A percentile compares a stretch with the other conserved stretches of the same genome.
Evolutionary conservation across 2,797 vertebrate species (phyloP).

Genomic region (Bufotes viridis): DNA sequence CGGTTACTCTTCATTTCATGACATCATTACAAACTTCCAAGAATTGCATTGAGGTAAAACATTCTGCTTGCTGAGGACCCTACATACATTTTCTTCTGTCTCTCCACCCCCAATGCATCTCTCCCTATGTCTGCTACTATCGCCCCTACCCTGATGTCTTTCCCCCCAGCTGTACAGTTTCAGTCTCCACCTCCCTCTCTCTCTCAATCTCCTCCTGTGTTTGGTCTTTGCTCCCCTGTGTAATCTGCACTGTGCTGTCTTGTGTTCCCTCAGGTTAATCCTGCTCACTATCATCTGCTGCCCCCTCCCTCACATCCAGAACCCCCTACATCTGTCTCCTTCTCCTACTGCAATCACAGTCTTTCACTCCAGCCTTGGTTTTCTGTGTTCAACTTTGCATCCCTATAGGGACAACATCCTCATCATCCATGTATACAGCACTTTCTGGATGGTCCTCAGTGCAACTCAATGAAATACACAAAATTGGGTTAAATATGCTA

Average conservation of each 20-base stretch:
- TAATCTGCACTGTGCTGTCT: slow-evolving; percentile 55
- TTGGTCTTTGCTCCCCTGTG: background rate
- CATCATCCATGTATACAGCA: background rate
- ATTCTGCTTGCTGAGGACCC: background rate
- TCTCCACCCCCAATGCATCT: background rate
- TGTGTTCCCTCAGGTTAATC: slow-evolving; percentile 63
- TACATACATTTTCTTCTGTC: background rate
- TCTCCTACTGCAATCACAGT: slow-evolving; percentile 26
- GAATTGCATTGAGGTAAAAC: background rate
- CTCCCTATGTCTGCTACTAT: background rate
- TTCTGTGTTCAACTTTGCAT: slow-evolving; percentile 23
- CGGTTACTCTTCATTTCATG: background rate
- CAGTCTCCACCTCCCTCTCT: slow-evolving; percentile 25
- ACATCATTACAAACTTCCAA: background rate
- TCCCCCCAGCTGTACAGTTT: slow-evolving; percentile 5
- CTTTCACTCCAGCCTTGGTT: background rate
- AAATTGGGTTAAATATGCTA: background rate
- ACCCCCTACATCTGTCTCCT: slow-evolving; percentile 55
- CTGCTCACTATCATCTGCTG: slow-evolving; percentile 54
- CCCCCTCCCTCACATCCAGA: slow-evolving; percentile 38
- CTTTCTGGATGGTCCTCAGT: background rate
- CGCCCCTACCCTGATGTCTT: background rate
- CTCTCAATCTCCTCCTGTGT: rapidly evolving
- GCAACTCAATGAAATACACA: background rate
- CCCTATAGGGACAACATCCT: background rate